A percentile compares a stretch with the other conserved stretches of the same genome.
Conservation (phyloP, 2,888 invertebrate species). For the Caenorhabditis becei region DNA sequence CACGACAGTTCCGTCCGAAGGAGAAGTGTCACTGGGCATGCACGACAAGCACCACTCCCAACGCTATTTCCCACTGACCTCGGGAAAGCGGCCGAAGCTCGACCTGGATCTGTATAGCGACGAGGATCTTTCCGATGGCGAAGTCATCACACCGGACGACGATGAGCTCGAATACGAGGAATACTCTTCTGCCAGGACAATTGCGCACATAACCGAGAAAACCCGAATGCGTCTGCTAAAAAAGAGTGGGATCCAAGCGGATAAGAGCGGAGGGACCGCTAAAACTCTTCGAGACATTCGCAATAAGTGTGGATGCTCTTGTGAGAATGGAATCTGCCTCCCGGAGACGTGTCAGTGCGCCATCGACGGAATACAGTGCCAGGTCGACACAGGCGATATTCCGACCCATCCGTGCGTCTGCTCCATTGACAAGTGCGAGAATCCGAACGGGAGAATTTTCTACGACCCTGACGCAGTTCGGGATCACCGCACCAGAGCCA, state of each 20-base stretch:
- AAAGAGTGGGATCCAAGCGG: conserved; percentile 49
- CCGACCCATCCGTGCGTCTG: conserved; percentile 51
- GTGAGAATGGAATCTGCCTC: conserved; percentile 62
- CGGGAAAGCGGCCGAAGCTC: conserved; percentile 44
- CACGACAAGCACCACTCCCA: conserved; percentile 46
- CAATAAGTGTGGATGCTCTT: conserved; percentile 65
- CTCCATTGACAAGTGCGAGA: conserved; percentile 27
- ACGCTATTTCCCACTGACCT: conserved; percentile 31
- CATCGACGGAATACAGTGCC: conserved; percentile 62
- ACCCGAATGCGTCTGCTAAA: conserved; percentile 46
- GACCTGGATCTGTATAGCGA: conserved; percentile 24
- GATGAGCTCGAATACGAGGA: conserved; percentile 38
- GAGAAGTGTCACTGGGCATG: conserved; percentile 54
- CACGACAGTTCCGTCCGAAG: conserved; percentile 51
- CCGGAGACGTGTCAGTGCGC: conserved; percentile 68
- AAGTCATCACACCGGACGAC: conserved; percentile 48
- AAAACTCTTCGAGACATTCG: conserved; percentile 50
- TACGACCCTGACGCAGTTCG: conserved; percentile 48
- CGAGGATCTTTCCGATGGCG: conserved; percentile 47
- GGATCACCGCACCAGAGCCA: conserved; percentile 23
- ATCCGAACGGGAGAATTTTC: conserved; percentile 53
- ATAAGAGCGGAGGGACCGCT: conserved; percentile 13
- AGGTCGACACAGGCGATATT: conserved; percentile 40
- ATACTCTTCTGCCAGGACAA: conserved; percentile 26
- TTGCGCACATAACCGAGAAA: conserved; percentile 3